A percentile compares a stretch with the other conserved stretches of the same genome.
Evolutionary conservation across 1,140 invertebrate species (phyloP).

Genomic region (Xylocopa sonorina): DNA sequence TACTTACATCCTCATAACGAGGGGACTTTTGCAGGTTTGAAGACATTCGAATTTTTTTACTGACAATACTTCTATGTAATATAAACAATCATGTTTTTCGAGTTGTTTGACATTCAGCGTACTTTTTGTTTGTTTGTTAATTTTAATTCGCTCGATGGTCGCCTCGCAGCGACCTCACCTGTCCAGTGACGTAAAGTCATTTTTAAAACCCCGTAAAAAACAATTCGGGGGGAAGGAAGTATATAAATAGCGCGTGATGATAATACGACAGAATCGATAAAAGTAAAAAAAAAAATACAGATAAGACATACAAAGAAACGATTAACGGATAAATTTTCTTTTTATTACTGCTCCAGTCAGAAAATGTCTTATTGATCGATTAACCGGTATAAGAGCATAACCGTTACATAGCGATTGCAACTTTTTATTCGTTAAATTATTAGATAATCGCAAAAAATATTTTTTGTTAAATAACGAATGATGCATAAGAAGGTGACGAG

Average conservation of each 20-base stretch:
- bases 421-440: constrained; percentile 24
- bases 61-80: constrained; percentile 12
- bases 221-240: background rate
- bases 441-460: constrained; percentile 25
- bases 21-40: constrained; percentile 46
- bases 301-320: background rate
- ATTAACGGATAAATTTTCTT: background rate
- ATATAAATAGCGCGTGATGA: background rate
- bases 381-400: constrained; percentile 22
- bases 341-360: background rate
- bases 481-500: background rate
- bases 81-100: constrained; percentile 43
- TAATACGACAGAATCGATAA: background rate
- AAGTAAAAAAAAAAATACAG: background rate
- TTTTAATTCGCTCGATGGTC: constrained; percentile 39
- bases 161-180: constrained; percentile 23
- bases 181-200: background rate
- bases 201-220: background rate
- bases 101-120: constrained; percentile 54
- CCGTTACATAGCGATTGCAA: background rate
- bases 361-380: constrained; percentile 53
- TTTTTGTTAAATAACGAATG: constrained; percentile 26
- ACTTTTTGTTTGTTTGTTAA: constrained; percentile 64
- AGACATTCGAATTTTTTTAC: constrained; percentile 55
- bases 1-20: constrained; percentile 66